Evolutionary conservation across 2,797 vertebrate genomes (phyloP), one percentile per base, ranked within the genome.

Genomic region (Vespertilio murinus): DNA sequence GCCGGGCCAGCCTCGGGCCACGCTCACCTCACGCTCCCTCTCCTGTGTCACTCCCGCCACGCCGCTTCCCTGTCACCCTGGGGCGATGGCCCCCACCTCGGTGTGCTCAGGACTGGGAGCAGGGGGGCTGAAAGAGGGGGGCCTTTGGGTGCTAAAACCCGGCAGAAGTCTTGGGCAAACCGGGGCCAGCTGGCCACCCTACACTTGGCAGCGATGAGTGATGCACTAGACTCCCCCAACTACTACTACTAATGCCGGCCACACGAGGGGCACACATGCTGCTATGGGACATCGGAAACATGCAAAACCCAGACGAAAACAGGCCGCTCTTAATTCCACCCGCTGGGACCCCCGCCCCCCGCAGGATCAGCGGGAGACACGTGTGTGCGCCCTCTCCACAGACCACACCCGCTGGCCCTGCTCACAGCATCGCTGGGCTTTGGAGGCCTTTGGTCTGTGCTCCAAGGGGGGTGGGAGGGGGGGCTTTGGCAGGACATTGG

Each of bases 361-460:
- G 67, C 22, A 22, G 85, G 75, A 0, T 23, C 12, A 3, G 59
- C 17, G 17, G 30, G 49, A 71, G 77, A 79, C 23, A 33, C 33
- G 11, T 5, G 8, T 1, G 6, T 6, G n/a, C 45, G 20, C 33
- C 64, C 9, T 25, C 22, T 23, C 47, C 56, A 8, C 0, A 25
- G 87, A 28, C 54, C 4, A 0, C 11, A 2, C 8, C 5, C 6
- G 12, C 5, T 0, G 6, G 8, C 38, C 59, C 73, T 35, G 12
- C n/a, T 42, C 28, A 0, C 22, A 12, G 3, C 5, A 0, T 5
- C 28, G 16, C 2, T 8, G 23, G 8, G 10, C 17, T 22, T 2
- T 14, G n/a, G 69, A 8, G 52, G 45, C 1, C 49, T 47, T 28
- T 16, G 17, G 9, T 20, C 42, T 61, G 45, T 7, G 52, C 25